Base-by-base conservation (phyloP, 2,888 invertebrate genomes). In the Drosophila histrio region DNA sequence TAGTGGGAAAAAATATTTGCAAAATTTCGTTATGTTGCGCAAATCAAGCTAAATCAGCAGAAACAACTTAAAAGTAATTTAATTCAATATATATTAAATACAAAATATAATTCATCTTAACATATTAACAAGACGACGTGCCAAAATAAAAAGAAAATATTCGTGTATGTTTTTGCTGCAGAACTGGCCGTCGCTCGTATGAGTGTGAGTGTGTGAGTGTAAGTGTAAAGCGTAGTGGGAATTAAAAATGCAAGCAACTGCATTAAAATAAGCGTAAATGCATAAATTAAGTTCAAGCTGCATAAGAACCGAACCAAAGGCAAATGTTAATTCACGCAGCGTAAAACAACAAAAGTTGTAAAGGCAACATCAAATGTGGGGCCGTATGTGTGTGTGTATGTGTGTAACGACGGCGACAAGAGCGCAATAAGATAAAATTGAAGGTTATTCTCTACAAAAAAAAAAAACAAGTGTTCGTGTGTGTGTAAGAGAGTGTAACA, bases 361-460 rank as follows among this genome's bases (percentile, higher is more conserved):
- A 61, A 58, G 28, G 17, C 24, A 60, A 66, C 49, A 52, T 54
- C 38, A 56, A 62, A 63, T 68, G 72, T 72, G 77, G 41, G 38
- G 38, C 67, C 54, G 59, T 59, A 8, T 36, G 28, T 64, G 49
- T 58, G 24, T 57, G 39, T 43, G 46, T 57, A 26, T 54, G 71
- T 63, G 56, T 50, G 69, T 57, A 46, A 53, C 47, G 50, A 59
- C 57, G 63, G 30, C 50, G 70, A 41, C 75, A 67, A 77, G 72
- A 83, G 83, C 79, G 70, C 79, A 80, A 80, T 86, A 82, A 82
- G 82, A 85, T 82, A 82, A 82, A 87, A 87, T 82, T 82, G 82
- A 82, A 82, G 82, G 82, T 82, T 82, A 85, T 87, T 87, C 82
- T 80, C 72, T 60, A 58, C 54, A 65, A 72, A 62, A 63, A 36